Conservation (phyloP, 37 sponge, comb jelly and placozoan genomes). For the Cladorhizidae sp. region DNA sequence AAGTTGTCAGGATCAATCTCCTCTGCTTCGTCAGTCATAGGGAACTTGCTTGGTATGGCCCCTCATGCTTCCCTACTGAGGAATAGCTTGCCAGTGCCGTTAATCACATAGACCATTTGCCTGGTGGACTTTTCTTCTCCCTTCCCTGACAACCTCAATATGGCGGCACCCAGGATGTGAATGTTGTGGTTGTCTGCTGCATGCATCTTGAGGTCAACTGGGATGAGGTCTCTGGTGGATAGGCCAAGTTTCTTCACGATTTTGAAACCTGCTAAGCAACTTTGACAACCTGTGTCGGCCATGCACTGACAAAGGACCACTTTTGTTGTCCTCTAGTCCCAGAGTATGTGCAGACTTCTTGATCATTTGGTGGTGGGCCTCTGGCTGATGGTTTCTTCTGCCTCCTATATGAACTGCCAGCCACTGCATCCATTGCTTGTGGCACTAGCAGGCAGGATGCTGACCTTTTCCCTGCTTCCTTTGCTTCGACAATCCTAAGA, state of each 20-base stretch:
- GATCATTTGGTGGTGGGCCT: slow-evolving; percentile 29
- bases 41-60: slow-evolving; percentile 33
- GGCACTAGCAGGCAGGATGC: slow-evolving; percentile 34
- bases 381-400: no score
- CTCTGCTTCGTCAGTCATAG: slow-evolving; percentile 9
- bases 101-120: slow-evolving; percentile 34
- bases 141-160: slow-evolving; percentile 30
- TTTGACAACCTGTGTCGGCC: slow-evolving; percentile 31
- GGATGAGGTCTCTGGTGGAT: slow-evolving; percentile 24
- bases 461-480: no score
- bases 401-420: no score
- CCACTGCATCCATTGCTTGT: no score
- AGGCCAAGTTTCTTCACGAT: slow-evolving; percentile 28
- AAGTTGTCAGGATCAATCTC: background rate
- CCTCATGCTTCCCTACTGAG: slow-evolving; percentile 53
- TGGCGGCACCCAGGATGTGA: slow-evolving; percentile 29
- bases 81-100: slow-evolving; percentile 38
- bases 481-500: no score
- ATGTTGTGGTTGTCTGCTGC: slow-evolving; percentile 35
- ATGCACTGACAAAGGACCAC: slow-evolving; percentile 27
- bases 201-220: slow-evolving; percentile 36
- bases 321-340: slow-evolving; percentile 29
- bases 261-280: slow-evolving; percentile 29
- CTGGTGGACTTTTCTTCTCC: slow-evolving; percentile 22
- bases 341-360: slow-evolving; percentile 32